Base-by-base conservation (phyloP, 2,113 vertebrate genomes). In the Phalacrocorax brasilianus region DNA sequence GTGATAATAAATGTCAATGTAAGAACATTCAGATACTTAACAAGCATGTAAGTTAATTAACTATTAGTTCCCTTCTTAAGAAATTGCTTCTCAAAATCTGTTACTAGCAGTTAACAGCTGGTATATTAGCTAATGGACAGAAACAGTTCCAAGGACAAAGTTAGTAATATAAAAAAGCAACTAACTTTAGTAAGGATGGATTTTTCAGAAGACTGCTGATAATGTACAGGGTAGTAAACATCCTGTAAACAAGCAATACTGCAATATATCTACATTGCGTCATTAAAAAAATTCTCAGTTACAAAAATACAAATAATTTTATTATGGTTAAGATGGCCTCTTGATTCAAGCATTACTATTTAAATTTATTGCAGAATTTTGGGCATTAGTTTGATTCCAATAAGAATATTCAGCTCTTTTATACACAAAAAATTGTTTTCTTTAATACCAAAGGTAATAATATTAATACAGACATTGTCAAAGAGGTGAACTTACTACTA, bases 11-110 rank as follows among this genome's bases (percentile, higher is more conserved):
- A 86, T 35, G 30, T 71, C 72, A 81, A 5, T 59, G 78, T 59
- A 63, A 89, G 61, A 95, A 87, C 65, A 91, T 65, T 90, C 63
- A 86, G 59, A 75, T 77, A 76, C 38, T 94, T 93, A 92, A 83
- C 44, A 83, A 65, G 79, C 23, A 32, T 13, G 2, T 67, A 92
- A 86, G 49, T 67, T 86, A 81, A 78, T 95, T 91, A 95, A 88
- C 35, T 95, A 67, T 78, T 81, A 81, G 27, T 81, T 91, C 22
- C 21, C 6, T 35, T 87, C 68, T 78, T 89, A 91, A 94, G 76
- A 89, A 86, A 87, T 44, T 58, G 47, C 26, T 91, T 93, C 68
- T 92, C 28, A 91, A 87, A 95, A 71, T 71, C 72, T 92, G 38
- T 84, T 91, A 58, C 50, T 67, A 86, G 32, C 55, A 35, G 52